Conservation (phyloP, 2,888 invertebrate genomes). For the Mycalesis mineus region DNA sequence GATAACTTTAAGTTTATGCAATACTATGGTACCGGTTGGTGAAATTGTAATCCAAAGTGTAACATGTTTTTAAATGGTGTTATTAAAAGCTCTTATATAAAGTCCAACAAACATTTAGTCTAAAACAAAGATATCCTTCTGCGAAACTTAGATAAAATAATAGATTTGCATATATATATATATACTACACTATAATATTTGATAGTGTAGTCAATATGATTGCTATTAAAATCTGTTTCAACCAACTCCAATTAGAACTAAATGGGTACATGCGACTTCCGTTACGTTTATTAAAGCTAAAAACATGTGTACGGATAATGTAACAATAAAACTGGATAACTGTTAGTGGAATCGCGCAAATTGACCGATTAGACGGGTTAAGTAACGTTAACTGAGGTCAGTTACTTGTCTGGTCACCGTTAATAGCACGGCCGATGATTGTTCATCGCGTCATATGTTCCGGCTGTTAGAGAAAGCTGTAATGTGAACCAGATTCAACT, state of each 20-base stretch:
- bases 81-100: not conserved
- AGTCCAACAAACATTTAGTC: no score
- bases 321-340: slow-evolving; percentile 12
- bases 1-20: not conserved
- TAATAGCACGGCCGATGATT: slow-evolving; percentile 19
- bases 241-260: not conserved
- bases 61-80: not conserved
- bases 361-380: slow-evolving; percentile 28
- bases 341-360: slow-evolving; percentile 23
- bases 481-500: slow-evolving; percentile 25
- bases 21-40: not conserved
- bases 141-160: no score
- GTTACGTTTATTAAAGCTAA: not conserved
- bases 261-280: not conserved
- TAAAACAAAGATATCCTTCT: no score
- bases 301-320: not conserved
- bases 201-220: no score
- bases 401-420: slow-evolving; percentile 29
- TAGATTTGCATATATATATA: no score
- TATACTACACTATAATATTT: no score
- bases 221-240: not conserved
- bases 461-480: slow-evolving; percentile 28
- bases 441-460: slow-evolving; percentile 29
- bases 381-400: slow-evolving; percentile 31
- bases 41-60: not conserved